These are phyloP conservation scores for Drosophila aff. DNA, from an alignment of 1,140 invertebrate genomes.

Conservation along the genomic window DNA sequence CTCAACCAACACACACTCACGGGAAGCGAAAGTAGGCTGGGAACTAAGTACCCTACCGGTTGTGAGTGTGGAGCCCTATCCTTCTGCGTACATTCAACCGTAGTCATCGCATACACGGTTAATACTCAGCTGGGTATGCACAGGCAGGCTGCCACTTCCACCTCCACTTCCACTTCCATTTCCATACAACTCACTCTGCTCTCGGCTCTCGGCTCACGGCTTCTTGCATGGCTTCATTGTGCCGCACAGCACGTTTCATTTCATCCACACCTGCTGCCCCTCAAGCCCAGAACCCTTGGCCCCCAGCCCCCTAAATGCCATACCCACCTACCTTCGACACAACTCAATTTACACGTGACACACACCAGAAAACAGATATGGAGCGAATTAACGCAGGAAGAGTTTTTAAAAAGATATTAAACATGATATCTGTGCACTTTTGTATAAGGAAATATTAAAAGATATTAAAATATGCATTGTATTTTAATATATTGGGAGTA, in stretches of 20 bases:
- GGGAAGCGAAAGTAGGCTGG: conserved; percentile 27
- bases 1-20: conserved; percentile 47
- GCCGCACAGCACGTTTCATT: conserved; percentile 78
- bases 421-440: background rate
- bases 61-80: conserved; percentile 1
- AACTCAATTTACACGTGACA: conserved; percentile 83
- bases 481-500: too few relatives aligned
- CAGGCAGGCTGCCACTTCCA: conserved; percentile 12
- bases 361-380: conserved; percentile 27
- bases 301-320: background rate
- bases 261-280: conserved; percentile 56
- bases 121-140: conserved; percentile 34
- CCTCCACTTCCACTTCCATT: background rate
- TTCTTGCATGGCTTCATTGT: conserved; percentile 81
- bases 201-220: conserved; percentile 35
- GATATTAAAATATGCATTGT: background rate
- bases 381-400: conserved; percentile 59
- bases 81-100: conserved; percentile 17
- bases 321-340: conserved; percentile 30
- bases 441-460: background rate
- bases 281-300: background rate
- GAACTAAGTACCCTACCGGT: conserved; percentile 19
- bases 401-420: conserved; percentile 27
- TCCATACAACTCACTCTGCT: conserved; percentile 10
- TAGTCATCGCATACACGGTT: conserved; percentile 28